phyloP scores from a whole-genome alignment of 2,113 vertebrate genomes.

The Chaetorhynchus papuensis region DNA sequence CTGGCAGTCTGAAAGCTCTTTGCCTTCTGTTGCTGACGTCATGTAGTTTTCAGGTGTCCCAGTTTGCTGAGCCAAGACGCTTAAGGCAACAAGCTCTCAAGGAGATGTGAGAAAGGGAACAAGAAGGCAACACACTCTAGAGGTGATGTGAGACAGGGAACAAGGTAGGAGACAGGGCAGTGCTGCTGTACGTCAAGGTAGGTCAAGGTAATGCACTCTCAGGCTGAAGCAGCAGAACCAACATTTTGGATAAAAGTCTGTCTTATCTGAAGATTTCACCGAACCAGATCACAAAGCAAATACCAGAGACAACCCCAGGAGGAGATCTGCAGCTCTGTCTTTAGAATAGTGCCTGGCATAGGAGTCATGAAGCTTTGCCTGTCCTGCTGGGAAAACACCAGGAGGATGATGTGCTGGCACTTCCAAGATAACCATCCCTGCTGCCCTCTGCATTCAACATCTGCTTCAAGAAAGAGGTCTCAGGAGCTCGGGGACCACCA shows the following conservation, averaged over 20 bases:
- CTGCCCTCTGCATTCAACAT: not conserved
- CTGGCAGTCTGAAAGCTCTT: not conserved
- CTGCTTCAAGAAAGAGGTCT: not conserved
- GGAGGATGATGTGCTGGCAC: not conserved
- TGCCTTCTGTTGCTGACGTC: not conserved
- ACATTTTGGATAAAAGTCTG: not conserved
- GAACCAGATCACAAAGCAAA: not conserved
- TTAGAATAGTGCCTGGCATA: not conserved
- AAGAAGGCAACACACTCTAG: not conserved
- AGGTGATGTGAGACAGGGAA: not conserved
- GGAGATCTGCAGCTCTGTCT: not conserved
- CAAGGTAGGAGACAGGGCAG: not conserved
- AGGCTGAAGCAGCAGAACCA: not conserved
- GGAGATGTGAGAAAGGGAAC: not conserved
- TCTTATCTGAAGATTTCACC: not conserved
- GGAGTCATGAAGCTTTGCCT: not conserved
- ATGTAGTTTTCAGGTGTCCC: not conserved
- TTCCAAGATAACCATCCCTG: not conserved
- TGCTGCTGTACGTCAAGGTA: accelerated
- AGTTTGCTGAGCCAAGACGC: not conserved
- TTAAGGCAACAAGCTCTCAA: not conserved
- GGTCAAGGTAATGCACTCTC: not conserved
- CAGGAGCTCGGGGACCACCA: accelerated
- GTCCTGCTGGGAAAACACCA: accelerated
- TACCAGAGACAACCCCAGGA: not conserved